Percentiles rank a stretch among this genome's conserved stretches.
phyloP scores from a whole-genome alignment of 2,797 vertebrate species.

The Acrossocheilus wenchowensis region DNA sequence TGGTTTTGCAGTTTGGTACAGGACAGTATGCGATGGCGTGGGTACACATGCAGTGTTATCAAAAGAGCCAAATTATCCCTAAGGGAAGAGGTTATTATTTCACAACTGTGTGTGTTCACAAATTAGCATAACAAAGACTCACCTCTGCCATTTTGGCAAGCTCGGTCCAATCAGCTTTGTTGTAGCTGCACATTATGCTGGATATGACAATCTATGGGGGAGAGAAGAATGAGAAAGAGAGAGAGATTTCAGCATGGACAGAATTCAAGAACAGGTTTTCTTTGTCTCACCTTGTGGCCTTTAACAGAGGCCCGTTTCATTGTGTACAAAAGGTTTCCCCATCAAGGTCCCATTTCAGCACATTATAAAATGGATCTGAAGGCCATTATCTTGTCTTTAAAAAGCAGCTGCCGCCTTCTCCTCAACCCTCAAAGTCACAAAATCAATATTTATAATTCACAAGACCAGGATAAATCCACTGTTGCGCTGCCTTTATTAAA shows the following conservation, averaged over 20 bases:
- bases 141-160: slow-evolving; percentile 88
- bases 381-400: slow-evolving; percentile 63
- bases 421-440: slow-evolving; percentile 66
- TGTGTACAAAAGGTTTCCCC: slow-evolving; percentile 46
- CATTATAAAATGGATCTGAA: slow-evolving; percentile 64
- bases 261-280: slow-evolving; percentile 52
- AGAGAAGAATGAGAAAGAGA: slow-evolving; percentile 47
- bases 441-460: slow-evolving; percentile 84
- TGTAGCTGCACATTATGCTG: slow-evolving; percentile 88
- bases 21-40: slow-evolving; percentile 54
- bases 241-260: slow-evolving; percentile 41
- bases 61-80: slow-evolving; percentile 62
- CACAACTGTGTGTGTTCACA: slow-evolving; percentile 55
- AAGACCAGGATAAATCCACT: slow-evolving; percentile 78
- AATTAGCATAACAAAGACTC: slow-evolving; percentile 67
- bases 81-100: slow-evolving; percentile 59
- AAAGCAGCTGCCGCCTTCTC: slow-evolving; percentile 49
- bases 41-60: slow-evolving; percentile 51
- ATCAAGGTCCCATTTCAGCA: slow-evolving; percentile 66
- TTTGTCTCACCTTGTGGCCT: slow-evolving; percentile 50
- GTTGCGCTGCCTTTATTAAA: slow-evolving; percentile 76
- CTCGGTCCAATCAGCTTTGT: slow-evolving; percentile 83
- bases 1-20: slow-evolving; percentile 62
- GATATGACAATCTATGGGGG: slow-evolving; percentile 81
- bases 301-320: slow-evolving; percentile 48